phyloP scores from a whole-genome alignment of 2,113 vertebrate genomes.

The Calidris pugnax region DNA sequence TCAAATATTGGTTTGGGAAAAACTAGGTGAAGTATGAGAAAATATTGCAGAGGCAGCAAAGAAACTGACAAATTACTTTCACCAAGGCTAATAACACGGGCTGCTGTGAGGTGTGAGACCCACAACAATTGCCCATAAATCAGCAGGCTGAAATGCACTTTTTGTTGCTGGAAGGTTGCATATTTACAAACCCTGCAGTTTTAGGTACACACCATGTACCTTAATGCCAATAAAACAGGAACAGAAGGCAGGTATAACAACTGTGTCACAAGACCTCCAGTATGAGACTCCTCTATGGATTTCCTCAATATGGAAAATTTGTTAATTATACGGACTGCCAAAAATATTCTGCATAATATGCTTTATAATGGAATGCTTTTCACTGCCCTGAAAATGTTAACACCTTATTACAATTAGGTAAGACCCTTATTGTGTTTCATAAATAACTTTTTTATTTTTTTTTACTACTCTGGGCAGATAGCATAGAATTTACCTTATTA shows the following conservation, averaged over 20 bases:
- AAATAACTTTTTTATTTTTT: background rate
- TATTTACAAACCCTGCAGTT: background rate
- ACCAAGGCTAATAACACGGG: background rate
- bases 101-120: background rate
- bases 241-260: background rate
- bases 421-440: background rate
- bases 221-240: background rate
- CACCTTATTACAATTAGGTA: background rate
- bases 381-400: background rate
- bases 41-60: background rate
- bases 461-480: background rate
- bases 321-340: background rate
- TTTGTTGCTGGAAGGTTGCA: background rate
- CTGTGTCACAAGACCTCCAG: background rate
- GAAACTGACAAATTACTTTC: background rate
- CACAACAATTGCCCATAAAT: background rate
- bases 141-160: background rate
- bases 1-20: background rate
- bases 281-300: background rate
- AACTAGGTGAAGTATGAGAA: background rate
- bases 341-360: fast-evolving
- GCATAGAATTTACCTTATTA: background rate
- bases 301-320: background rate
- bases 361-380: background rate
- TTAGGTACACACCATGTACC: background rate